Percentiles rank a stretch among this genome's conserved stretches.
Conservation (phyloP, 1,140 invertebrate species). For the Lordiphosa stackelbergi region DNA sequence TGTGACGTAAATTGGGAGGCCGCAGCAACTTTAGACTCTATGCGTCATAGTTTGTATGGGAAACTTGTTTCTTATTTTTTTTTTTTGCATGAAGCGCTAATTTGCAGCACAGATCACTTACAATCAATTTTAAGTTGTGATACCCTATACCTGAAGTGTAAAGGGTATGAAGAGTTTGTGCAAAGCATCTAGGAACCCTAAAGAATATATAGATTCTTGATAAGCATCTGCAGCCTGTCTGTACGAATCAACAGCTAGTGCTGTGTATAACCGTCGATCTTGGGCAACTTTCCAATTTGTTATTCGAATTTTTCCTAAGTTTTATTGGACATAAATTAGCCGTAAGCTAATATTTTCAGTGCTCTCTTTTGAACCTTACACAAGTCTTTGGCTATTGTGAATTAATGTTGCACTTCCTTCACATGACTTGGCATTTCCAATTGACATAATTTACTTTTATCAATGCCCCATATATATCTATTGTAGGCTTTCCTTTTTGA, state of each 20-base stretch:
- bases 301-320: too few relatives aligned
- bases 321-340: too few relatives aligned
- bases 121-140: not conserved
- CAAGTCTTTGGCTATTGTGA: not conserved
- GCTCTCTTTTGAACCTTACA: not conserved
- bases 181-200: too few relatives aligned
- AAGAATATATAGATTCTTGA: too few relatives aligned
- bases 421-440: conserved; percentile 15
- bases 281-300: too few relatives aligned
- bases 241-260: too few relatives aligned
- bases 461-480: not conserved
- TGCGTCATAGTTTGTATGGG: conserved; percentile 1
- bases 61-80: not conserved
- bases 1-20: conserved; percentile 9
- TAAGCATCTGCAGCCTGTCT: too few relatives aligned
- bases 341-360: too few relatives aligned
- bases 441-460: conserved; percentile 12
- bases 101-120: not conserved
- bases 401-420: not conserved
- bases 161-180: too few relatives aligned
- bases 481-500: conserved; percentile 6
- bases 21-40: not conserved
- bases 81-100: conserved; percentile 3
- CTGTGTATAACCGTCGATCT: too few relatives aligned
- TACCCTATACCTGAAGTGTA: too few relatives aligned